phyloP scores from a whole-genome alignment of 2,888 invertebrate species.

The Deilephila porcellus region DNA sequence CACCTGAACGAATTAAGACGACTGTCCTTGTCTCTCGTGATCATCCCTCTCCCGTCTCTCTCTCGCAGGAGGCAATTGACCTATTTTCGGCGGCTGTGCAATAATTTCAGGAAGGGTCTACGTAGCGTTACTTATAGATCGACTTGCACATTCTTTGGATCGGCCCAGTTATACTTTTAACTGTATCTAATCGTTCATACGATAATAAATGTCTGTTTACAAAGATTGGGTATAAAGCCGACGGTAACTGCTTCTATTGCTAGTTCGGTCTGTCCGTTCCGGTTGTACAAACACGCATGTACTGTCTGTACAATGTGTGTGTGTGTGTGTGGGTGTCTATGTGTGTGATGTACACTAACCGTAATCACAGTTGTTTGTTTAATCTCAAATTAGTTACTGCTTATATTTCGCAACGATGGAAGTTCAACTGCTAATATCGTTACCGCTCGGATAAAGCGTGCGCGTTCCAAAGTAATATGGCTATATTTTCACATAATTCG shows the following conservation, averaged over 20 bases:
- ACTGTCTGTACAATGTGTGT: neutral
- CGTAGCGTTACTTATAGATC: constrained; percentile 66
- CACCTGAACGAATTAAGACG: constrained; percentile 79
- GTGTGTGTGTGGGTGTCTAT: neutral
- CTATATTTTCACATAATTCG: constrained; percentile 32
- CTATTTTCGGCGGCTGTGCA: constrained; percentile 81
- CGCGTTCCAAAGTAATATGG: constrained; percentile 35
- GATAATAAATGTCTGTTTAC: constrained; percentile 57
- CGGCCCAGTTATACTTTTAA: constrained; percentile 60
- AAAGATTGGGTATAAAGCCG: constrained; percentile 55
- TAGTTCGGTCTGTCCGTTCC: constrained; percentile 42
- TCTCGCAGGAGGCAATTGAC: constrained; percentile 78
- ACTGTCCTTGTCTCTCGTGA: constrained; percentile 65
- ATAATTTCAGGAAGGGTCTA: constrained; percentile 78
- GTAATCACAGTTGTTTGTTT: constrained; percentile 39
- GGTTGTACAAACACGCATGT: constrained; percentile 34
- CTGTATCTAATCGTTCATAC: constrained; percentile 56
- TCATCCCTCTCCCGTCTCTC: constrained; percentile 62
- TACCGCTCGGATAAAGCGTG: constrained; percentile 42
- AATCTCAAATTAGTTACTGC: constrained; percentile 41
- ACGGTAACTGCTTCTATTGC: constrained; percentile 54
- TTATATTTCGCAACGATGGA: constrained; percentile 30
- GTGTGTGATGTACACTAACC: constrained; percentile 26
- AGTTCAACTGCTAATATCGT: constrained; percentile 42
- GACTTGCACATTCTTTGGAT: constrained; percentile 70